Percentiles rank a stretch among this genome's conserved stretches.
phyloP scores from a whole-genome alignment of 2,797 vertebrate species.

The Lutjanus argentimaculatus region DNA sequence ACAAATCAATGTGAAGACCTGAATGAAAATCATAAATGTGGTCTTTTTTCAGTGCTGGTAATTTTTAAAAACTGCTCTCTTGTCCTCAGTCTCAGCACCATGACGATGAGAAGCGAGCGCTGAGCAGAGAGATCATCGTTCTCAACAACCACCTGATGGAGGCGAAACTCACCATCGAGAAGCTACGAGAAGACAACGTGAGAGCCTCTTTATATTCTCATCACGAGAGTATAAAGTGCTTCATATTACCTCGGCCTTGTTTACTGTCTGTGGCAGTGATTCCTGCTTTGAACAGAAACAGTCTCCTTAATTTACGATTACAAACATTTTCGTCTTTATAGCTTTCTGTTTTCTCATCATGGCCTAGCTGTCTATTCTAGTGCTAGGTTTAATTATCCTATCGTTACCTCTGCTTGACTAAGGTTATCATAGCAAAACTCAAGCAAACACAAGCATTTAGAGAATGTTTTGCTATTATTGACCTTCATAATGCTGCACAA shows the following conservation, averaged over 20 bases:
- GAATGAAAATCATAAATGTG: background rate
- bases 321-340: background rate
- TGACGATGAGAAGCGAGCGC: slow-evolving; percentile 95
- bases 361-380: background rate
- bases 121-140: slow-evolving; percentile 97
- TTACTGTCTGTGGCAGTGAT: no score
- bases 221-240: background rate
- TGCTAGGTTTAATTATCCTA: no score
- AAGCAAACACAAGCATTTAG: background rate
- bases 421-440: background rate
- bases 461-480: background rate
- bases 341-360: background rate
- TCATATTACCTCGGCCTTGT: background rate
- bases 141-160: slow-evolving; percentile 99
- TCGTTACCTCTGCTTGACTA: background rate
- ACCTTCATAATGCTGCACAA: background rate
- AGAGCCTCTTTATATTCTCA: slow-evolving; percentile 70
- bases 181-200: slow-evolving; percentile 97
- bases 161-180: slow-evolving; percentile 98
- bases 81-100: slow-evolving; percentile 93
- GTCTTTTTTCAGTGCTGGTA: background rate
- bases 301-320: background rate
- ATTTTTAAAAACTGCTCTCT: background rate
- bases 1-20: no score
- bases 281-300: background rate